Conservation (phyloP, 2,113 vertebrate genomes). For the Lepus timidus region DNA sequence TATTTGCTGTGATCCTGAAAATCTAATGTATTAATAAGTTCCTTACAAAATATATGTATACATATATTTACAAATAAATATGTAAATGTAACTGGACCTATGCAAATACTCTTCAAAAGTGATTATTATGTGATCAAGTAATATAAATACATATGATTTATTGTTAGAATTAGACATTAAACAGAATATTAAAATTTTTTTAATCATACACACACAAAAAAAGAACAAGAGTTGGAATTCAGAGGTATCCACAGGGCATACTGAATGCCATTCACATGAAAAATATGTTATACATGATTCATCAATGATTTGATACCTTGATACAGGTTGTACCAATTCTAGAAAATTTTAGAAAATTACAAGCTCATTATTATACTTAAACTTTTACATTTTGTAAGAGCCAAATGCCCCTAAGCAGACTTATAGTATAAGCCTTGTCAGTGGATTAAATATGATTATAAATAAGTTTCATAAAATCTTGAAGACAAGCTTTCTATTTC, state of each 20-base stretch:
- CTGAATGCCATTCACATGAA: neutral
- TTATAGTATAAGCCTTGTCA: neutral
- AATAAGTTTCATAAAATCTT: slow-evolving; percentile 24
- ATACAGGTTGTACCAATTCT: neutral
- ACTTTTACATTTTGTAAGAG: neutral
- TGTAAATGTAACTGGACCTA: too few relatives aligned
- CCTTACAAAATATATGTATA: too few relatives aligned
- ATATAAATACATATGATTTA: too few relatives aligned
- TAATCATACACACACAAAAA: too few relatives aligned
- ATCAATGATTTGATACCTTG: neutral
- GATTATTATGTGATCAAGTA: neutral
- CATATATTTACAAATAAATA: too few relatives aligned
- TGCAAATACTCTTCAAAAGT: too few relatives aligned
- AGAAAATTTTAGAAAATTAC: slow-evolving; percentile 19
- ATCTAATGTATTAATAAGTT: too few relatives aligned
- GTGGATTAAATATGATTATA: neutral
- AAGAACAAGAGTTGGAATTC: neutral
- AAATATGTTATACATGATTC: neutral
- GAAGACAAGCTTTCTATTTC: slow-evolving; percentile 15
- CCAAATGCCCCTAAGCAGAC: neutral
- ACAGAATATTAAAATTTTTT: too few relatives aligned
- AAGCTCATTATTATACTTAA: neutral
- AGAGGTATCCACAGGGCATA: neutral
- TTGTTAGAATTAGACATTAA: too few relatives aligned
- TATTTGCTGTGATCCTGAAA: too few relatives aligned